These are phyloP conservation scores for Elephantulus edwardii DNA, from an alignment of 2,113 vertebrate species.

Conservation along the genomic window DNA sequence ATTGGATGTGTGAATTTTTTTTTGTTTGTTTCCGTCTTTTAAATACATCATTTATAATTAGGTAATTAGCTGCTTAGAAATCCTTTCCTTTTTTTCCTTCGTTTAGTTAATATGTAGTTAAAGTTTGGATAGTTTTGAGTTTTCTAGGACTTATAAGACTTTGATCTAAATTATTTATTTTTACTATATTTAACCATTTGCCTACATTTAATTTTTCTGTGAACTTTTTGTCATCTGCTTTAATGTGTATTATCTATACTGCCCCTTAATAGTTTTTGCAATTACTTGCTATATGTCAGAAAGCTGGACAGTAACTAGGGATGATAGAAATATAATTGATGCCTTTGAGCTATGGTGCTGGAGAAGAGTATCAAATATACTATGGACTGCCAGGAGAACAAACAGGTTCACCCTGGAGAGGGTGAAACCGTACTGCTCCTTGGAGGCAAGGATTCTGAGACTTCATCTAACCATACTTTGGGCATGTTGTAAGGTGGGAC, in stretches of 20 bases:
- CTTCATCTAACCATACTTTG: too few species aligned
- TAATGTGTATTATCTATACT: neutral
- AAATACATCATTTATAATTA: constrained; percentile 6
- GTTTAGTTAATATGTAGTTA: neutral
- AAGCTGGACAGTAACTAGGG: too few species aligned
- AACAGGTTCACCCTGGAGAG: too few species aligned
- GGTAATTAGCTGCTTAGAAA: neutral
- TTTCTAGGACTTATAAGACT: neutral
- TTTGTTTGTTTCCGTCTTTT: neutral
- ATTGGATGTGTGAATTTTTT: neutral
- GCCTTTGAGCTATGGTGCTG: too few species aligned
- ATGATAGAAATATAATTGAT: too few species aligned
- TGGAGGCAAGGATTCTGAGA: too few species aligned
- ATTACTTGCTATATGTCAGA: too few species aligned
- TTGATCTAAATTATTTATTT: neutral
- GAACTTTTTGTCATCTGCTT: neutral
- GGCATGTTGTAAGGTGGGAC: too few species aligned
- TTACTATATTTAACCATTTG: neutral
- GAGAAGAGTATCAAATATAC: too few species aligned
- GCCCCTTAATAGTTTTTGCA: too few species aligned
- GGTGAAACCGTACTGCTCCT: too few species aligned
- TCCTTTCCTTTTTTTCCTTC: neutral
- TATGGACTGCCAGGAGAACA: too few species aligned
- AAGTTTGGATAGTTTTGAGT: neutral
- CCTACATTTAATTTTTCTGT: neutral